Base-by-base conservation (phyloP, 2,113 vertebrate genomes). In the Chroicocephalus ridibundus region DNA sequence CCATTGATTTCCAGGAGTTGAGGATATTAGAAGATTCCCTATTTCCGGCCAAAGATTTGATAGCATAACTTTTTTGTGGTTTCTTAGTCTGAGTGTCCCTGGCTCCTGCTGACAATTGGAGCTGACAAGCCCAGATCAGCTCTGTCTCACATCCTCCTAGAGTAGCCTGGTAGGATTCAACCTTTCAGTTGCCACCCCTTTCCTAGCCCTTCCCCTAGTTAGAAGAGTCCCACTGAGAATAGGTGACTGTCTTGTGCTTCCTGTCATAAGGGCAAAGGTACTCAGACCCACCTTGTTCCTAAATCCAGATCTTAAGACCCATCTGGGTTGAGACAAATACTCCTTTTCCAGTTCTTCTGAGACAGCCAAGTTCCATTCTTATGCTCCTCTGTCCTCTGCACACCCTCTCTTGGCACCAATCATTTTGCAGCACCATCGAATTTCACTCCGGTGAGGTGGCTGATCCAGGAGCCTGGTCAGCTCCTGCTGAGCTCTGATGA, bases 341-440 rank as follows among this genome's bases (percentile, higher is more conserved):
- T 65, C 18, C 15, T 24, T 81, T 78, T 61, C 40, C 32, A 46
- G 40, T n/a, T 83, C 27, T 72, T 61, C 17, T 74, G 71, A 68
- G 65, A 34, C 42, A 36, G 34, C 8, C 36, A 16, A 57, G 17
- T 94, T 91, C 60, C 12, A 24, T 62, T 68, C 36, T 47, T 49
- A 17, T 0, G 3, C 21, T 62, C 10, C 19, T 40, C 36, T n/a
- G 40, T 72, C n/a, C n/a, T 47, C n/a, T 62, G 3, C 32, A 9
- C 54, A 25, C 74, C 36, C 65, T 29, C 18, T 36, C 49, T 18
- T 40, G 61, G 49, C 61, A n/a, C 25, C 17, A 54, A 20, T 52
- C 12, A 5, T 49, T 13, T 13, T 54, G 60, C 34, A 69, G 66
- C 17, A 13, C 27, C 34, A 32, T 10, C 61, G 47, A 12, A 13